Conservation (phyloP, 2,113 vertebrate genomes). For the Gopherus flavomarginatus region DNA sequence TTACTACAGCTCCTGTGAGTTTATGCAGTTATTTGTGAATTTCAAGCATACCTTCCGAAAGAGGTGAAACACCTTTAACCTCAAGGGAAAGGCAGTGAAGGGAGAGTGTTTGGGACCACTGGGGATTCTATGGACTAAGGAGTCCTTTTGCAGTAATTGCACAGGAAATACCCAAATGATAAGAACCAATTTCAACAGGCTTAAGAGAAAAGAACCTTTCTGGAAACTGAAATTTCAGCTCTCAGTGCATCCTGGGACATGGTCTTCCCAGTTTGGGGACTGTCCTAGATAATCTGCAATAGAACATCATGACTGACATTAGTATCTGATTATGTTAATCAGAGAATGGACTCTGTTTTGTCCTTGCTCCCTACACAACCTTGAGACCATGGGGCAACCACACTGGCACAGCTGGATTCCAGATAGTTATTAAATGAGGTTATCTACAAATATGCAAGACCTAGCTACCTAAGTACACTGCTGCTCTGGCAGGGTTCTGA, state of each 20-base stretch:
- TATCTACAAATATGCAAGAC: not conserved
- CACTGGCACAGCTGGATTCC: not conserved
- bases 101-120: not conserved
- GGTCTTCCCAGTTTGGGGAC: not conserved
- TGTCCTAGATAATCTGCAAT: not conserved
- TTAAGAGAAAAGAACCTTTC: not conserved
- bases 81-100: not conserved
- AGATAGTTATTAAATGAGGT: too few relatives aligned
- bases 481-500: not conserved
- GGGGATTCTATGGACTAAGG: rapidly evolving
- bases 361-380: not conserved
- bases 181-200: not conserved
- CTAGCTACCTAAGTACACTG: not conserved
- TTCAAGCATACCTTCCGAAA: not conserved
- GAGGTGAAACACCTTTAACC: not conserved
- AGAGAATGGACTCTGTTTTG: not conserved
- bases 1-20: slow-evolving; percentile 1
- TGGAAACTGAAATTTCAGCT: not conserved
- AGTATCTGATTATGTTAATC: not conserved
- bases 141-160: not conserved
- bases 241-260: not conserved
- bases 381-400: not conserved
- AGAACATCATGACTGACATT: rapidly evolving
- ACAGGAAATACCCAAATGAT: not conserved
- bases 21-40: not conserved